Base-by-base conservation (phyloP, 2,113 vertebrate genomes). In the Ochotona curzoniae region DNA sequence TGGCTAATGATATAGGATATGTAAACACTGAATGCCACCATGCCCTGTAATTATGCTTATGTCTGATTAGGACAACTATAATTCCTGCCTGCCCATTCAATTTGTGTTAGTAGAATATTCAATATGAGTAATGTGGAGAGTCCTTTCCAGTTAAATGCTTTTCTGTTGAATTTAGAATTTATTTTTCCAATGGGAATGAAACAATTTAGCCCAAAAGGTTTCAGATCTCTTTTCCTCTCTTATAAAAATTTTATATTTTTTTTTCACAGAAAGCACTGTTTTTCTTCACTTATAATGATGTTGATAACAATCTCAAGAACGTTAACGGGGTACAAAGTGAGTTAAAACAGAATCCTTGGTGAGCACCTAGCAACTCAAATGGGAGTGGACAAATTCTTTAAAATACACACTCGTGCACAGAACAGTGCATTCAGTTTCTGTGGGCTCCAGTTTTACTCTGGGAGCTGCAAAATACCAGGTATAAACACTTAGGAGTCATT, bases 11-110 rank as follows among this genome's bases (percentile, higher is more conserved):
- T 70, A 96, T 93, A 94, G 75, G 35, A 73, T 80, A 95, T 28
- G 81, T 82, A 89, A 83, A 90, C 67, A 82, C 83, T 97, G 80
- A 82, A 20, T 57, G 95, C 90, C 25, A 35, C 28, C 79, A 66
- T 91, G n/a, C 49, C 61, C 73, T 86, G 64, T 87, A 96, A 93
- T 93, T 93, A 94, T 81, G 38, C 91, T 91, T 93, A 86, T 60
- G 5, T 90, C 92, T 95, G 82, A 85, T 95, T 93, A 96, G 51
- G 73, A 78, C 38, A 93, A 87, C 79, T 86, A 93, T 32, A 92
- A 60, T 81, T 73, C 67, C 6, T 88, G 82, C 81, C 64, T 88
- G 61, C 49, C 44, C 32, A 89, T 73, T 92, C 94, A 91, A 93
- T 94, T 93, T 94, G 71, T 89, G 90, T 91, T 76, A 93, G 73